Conservation (phyloP, 2,888 invertebrate genomes). For the Macaria liturata region DNA sequence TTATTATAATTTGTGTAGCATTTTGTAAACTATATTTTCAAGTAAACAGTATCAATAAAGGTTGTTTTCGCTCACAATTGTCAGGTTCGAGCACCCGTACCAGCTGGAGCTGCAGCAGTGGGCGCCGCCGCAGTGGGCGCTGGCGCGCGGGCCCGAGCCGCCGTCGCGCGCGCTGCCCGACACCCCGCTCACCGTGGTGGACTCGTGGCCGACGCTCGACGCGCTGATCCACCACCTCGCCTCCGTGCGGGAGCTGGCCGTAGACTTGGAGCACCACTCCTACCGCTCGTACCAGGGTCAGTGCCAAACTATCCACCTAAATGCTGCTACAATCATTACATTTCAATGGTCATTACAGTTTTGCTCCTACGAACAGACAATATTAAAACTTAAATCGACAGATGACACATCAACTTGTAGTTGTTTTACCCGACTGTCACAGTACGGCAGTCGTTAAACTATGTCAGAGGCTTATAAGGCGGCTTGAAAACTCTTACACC, state of each 20-base stretch:
- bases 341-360: too few relatives aligned
- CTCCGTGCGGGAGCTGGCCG: conserved; percentile 88
- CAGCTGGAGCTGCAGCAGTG: conserved; percentile 91
- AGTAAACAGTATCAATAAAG: too few relatives aligned
- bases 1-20: too few relatives aligned
- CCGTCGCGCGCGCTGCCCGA: conserved; percentile 75
- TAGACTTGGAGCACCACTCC: conserved; percentile 97
- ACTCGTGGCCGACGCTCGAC: conserved; percentile 85
- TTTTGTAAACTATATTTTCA: too few relatives aligned
- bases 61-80: background rate
- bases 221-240: conserved; percentile 86
- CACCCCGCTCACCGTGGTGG: conserved; percentile 87
- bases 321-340: too few relatives aligned
- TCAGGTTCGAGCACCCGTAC: conserved; percentile 94
- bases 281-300: conserved; percentile 95
- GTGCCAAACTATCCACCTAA: background rate
- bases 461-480: too few relatives aligned
- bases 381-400: too few relatives aligned
- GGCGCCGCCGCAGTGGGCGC: conserved; percentile 81
- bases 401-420: too few relatives aligned
- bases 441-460: too few relatives aligned
- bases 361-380: too few relatives aligned
- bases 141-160: conserved; percentile 54
- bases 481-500: too few relatives aligned
- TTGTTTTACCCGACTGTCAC: too few relatives aligned